Percentiles rank a stretch among this genome's conserved stretches.
phyloP scores from a whole-genome alignment of 1,140 invertebrate genomes.

The Octopus bimaculoides region DNA sequence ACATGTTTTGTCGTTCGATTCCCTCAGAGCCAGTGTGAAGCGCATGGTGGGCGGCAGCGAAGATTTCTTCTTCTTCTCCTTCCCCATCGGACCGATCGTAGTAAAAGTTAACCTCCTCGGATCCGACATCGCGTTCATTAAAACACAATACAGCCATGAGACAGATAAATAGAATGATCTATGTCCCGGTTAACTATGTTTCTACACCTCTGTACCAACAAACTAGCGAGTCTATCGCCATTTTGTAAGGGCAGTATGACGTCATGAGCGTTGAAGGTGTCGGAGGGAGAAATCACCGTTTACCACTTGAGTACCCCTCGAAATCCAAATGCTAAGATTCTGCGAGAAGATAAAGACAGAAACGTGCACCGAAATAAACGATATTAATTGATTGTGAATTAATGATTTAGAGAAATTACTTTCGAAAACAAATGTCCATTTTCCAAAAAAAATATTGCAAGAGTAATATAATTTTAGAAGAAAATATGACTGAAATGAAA shows the following conservation, averaged over 20 bases:
- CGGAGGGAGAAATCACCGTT: no score
- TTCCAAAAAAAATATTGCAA: no score
- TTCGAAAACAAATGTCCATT: no score
- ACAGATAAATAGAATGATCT: slow-evolving; percentile 20
- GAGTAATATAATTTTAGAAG: no score
- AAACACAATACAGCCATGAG: slow-evolving; percentile 6
- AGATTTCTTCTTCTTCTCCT: slow-evolving; percentile 56
- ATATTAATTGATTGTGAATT: no score
- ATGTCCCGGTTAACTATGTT: slow-evolving; percentile 16
- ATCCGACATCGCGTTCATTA: slow-evolving; percentile 58
- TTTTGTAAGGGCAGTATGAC: slow-evolving; percentile 35
- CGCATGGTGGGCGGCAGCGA: slow-evolving; percentile 61
- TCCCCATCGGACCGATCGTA: slow-evolving; percentile 46
- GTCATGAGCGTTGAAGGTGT: slow-evolving; percentile 19
- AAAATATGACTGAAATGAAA: no score
- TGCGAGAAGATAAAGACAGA: no score
- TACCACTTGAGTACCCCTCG: no score
- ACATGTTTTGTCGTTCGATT: slow-evolving; percentile 67
- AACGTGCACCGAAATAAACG: no score
- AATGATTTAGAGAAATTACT: no score
- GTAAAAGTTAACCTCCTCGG: slow-evolving; percentile 61
- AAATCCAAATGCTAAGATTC: no score
- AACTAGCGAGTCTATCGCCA: slow-evolving; percentile 37
- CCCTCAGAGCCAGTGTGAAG: slow-evolving; percentile 63
- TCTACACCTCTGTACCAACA: slow-evolving; percentile 24